phyloP scores from a whole-genome alignment of 2,797 vertebrate species.

The Toxotes lorentzi region DNA sequence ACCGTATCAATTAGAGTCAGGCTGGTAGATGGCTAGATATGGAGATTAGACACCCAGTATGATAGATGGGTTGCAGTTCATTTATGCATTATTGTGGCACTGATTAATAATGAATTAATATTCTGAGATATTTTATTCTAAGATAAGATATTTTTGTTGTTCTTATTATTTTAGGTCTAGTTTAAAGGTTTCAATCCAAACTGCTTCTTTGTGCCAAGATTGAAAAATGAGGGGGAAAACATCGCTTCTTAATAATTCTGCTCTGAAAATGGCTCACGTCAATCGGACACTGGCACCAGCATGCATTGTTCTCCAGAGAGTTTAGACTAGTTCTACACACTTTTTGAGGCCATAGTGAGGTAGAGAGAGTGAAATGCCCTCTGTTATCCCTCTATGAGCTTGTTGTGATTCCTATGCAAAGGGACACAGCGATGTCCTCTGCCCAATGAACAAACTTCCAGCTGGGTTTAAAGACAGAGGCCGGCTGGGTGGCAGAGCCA shows the following conservation, averaged over 20 bases:
- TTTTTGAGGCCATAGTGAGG: constrained; percentile 7
- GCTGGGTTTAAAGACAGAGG: constrained; percentile 61
- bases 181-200: constrained; percentile 24
- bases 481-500: constrained; percentile 59
- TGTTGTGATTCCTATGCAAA: constrained; percentile 28
- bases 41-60: constrained; percentile 56
- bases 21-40: constrained; percentile 56
- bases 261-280: not conserved
- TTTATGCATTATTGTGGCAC: constrained; percentile 51
- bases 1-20: constrained; percentile 72
- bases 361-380: constrained; percentile 24
- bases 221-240: not conserved
- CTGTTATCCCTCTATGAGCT: constrained; percentile 24
- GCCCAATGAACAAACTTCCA: constrained; percentile 53
- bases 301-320: not conserved
- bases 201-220: constrained; percentile 11
- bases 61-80: constrained; percentile 64
- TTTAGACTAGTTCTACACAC: not conserved
- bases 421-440: constrained; percentile 47
- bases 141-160: constrained; percentile 29
- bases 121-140: not conserved
- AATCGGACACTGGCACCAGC: not conserved
- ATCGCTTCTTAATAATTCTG: constrained; percentile 1
- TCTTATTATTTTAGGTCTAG: constrained; percentile 32
- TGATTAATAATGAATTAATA: constrained; percentile 54